Base-by-base conservation (phyloP, 1,140 invertebrate species). In the Zaprionus nigranus region DNA sequence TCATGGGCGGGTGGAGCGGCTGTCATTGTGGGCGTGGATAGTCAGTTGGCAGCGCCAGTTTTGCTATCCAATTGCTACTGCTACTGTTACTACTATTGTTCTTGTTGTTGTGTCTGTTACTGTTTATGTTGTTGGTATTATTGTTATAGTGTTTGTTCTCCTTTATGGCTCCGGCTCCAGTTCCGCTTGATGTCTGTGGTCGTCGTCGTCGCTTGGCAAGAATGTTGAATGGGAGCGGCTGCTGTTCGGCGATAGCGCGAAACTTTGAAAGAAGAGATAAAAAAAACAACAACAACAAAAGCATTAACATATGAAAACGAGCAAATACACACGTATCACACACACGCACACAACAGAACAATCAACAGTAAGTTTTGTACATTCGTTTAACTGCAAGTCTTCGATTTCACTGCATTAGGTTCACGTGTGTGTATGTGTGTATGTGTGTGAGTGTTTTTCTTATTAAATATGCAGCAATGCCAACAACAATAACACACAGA, bases 171-270 rank as follows among this genome's bases (percentile, higher is more conserved):
- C 26, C 54, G 43, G 43, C 56, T 59, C 40, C 36, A 17, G 38
- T n/a, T 58, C 43, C 38, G 62, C 46, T 56, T 56, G 36, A 30
- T 38, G 61, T 58, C 15, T 57, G 69, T 72, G 53, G n/a, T 58
- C 30, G 30, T 34, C 30, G 30, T 30, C 30, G 30, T 34, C 53
- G 63, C 43, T 73, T 62, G 53, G 75, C 75, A 77, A 77, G 75
- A 73, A 77, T 73, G 75, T 73, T 77, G 24, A 67, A 60, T 73
- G 75, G 85, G 84, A 90, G 84, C 78, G 81, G 81, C 66, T 74
- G 67, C 63, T 82, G 75, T 60, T 79, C 22, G 78, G 71, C 70
- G 84, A 88, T 81, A 88, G 78, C 78, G 75, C 81, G 81, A 90
- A 88, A 88, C 84, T 88, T 61, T 79, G 66, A n/a, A 71, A 75